Conservation (phyloP, 2,113 vertebrate genomes). For the Acrocephalus arundinaceus region DNA sequence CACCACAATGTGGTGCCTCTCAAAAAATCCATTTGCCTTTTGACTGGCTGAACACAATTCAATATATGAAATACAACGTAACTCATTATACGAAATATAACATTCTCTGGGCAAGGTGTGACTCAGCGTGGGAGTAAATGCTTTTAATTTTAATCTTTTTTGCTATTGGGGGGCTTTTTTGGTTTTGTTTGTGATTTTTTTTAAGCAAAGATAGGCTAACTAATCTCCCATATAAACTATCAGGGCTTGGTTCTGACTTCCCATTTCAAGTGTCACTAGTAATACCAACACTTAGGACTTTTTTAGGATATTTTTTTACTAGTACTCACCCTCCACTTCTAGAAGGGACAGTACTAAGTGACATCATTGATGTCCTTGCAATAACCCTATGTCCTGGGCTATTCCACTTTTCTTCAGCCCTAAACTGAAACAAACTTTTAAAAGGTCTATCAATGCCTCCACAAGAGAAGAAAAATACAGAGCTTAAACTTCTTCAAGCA, state of each 20-base stretch:
- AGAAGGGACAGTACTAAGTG: background rate
- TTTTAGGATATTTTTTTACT: background rate
- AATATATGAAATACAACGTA: background rate
- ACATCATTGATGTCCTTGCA: background rate
- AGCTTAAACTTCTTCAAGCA: background rate
- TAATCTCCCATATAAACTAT: background rate
- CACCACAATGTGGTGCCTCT: rapidly evolving
- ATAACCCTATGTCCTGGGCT: background rate
- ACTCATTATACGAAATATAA: background rate
- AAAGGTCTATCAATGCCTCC: background rate
- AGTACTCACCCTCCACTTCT: background rate
- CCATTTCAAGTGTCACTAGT: background rate
- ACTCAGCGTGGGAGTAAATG: rapidly evolving
- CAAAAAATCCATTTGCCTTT: background rate
- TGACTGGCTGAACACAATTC: background rate
- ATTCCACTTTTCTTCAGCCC: background rate
- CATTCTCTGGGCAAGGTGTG: rapidly evolving
- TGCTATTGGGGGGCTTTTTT: background rate
- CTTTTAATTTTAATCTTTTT: background rate
- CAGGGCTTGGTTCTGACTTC: background rate
- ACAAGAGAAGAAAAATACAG: background rate
- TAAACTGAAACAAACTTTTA: background rate
- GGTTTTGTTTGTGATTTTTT: background rate
- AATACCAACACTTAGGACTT: background rate
- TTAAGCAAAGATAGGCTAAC: background rate